Evolutionary conservation across 2,797 vertebrate species (phyloP).

Genomic region (Pteropus rufus): DNA sequence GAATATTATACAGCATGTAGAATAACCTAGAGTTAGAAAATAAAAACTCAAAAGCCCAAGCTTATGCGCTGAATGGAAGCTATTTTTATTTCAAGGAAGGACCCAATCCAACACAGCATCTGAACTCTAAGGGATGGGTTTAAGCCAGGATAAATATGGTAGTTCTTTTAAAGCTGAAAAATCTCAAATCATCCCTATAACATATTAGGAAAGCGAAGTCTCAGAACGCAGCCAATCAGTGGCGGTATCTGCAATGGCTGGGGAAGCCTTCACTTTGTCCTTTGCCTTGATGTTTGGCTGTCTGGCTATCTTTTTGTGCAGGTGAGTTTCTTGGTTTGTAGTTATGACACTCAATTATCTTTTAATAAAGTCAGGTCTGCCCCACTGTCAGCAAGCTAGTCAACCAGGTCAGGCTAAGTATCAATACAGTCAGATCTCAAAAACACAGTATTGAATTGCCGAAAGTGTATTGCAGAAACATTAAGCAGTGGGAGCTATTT

Average conservation of each 20-base stretch:
- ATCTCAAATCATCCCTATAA: neutral
- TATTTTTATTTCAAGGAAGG: neutral
- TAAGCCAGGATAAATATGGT: neutral
- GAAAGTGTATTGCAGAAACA: neutral
- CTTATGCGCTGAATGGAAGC: neutral
- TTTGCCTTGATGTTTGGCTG: neutral
- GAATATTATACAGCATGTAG: neutral
- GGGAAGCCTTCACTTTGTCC: neutral
- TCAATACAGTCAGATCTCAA: neutral
- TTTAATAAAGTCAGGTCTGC: neutral
- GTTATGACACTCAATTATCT: neutral
- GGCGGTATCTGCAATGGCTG: rapidly evolving
- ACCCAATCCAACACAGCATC: neutral
- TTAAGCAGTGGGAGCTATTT: neutral
- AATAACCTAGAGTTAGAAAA: neutral
- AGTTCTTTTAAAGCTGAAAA: neutral
- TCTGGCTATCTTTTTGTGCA: neutral
- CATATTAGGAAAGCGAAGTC: neutral
- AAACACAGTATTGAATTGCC: neutral
- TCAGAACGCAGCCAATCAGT: neutral
- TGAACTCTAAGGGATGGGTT: neutral
- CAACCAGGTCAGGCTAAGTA: neutral
- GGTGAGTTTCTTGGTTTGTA: neutral
- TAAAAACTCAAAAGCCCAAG: neutral
- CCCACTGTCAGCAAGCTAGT: neutral